A percentile compares a stretch with the other conserved stretches of the same genome.
Evolutionary conservation across 1,140 invertebrate species (phyloP).

Genomic region (Megathymus violae): DNA sequence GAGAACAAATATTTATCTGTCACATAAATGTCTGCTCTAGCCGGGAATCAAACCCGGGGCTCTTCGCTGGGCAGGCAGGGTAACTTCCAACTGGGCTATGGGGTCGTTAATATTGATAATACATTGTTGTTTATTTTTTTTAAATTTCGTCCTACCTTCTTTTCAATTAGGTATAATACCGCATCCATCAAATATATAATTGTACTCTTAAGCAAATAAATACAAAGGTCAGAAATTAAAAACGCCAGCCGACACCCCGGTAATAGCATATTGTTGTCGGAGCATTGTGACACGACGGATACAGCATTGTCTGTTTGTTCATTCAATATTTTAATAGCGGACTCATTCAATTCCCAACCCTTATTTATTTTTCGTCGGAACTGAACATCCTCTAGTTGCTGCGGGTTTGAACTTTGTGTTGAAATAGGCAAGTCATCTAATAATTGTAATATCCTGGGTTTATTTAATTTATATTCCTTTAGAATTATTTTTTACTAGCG

Average conservation of each 20-base stretch:
- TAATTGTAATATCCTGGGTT: not conserved
- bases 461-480: not conserved
- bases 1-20: too few relatives aligned
- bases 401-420: too few relatives aligned
- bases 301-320: constrained; percentile 59
- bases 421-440: constrained; percentile 11
- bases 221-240: constrained; percentile 41
- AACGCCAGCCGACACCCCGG: constrained; percentile 36
- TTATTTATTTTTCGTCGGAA: constrained; percentile 60
- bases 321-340: constrained; percentile 61
- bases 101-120: too few relatives aligned
- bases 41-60: too few relatives aligned
- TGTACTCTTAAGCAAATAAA: constrained; percentile 1
- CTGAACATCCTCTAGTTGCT: constrained; percentile 17
- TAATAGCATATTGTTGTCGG: constrained; percentile 63
- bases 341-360: constrained; percentile 51
- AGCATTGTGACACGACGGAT: constrained; percentile 49
- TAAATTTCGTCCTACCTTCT: not conserved
- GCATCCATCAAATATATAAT: constrained; percentile 3
- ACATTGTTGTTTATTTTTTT: too few relatives aligned
- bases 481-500: too few relatives aligned
- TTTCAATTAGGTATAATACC: too few relatives aligned
- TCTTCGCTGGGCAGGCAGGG: too few relatives aligned
- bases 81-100: too few relatives aligned
- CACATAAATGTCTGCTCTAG: too few relatives aligned